A percentile compares a stretch with the other conserved stretches of the same genome.
These are phyloP conservation scores for Melanerpes aurifrons DNA, from an alignment of 2,113 vertebrate species.

Conservation along the genomic window DNA sequence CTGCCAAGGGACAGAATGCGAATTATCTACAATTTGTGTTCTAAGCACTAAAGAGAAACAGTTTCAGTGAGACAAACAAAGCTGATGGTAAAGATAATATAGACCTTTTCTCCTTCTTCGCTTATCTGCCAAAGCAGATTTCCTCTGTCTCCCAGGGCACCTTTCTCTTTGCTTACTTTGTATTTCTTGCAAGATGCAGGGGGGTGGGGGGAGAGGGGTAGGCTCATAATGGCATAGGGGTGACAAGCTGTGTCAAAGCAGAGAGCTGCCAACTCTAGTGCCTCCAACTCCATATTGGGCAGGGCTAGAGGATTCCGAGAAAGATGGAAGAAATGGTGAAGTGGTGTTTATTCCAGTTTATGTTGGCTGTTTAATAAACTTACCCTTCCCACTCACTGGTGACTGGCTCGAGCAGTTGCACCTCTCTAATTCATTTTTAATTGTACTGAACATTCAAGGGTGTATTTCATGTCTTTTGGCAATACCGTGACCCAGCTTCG, in stretches of 20 bases:
- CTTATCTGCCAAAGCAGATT: slow-evolving; percentile 31
- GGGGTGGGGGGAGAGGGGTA: background rate
- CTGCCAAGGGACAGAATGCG: slow-evolving; percentile 25
- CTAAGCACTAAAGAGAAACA: background rate
- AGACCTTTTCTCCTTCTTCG: background rate
- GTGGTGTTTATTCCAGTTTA: background rate
- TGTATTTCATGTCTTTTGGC: background rate
- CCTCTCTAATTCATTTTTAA: background rate
- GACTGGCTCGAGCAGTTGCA: background rate
- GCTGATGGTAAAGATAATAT: slow-evolving; percentile 19
- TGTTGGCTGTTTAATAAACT: background rate
- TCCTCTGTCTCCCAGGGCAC: background rate
- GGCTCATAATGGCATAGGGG: background rate
- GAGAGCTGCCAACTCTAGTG: background rate
- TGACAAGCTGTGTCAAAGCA: background rate
- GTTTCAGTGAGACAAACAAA: slow-evolving; percentile 41
- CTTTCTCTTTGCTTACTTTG: background rate
- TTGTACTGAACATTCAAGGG: background rate
- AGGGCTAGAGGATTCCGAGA: slow-evolving; percentile 9
- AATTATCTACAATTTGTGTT: slow-evolving; percentile 30
- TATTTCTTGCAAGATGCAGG: background rate
- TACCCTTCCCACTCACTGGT: background rate
- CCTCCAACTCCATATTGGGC: background rate
- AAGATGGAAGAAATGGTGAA: background rate
- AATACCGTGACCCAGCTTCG: background rate